Percentiles rank a stretch among this genome's conserved stretches.
These are phyloP conservation scores for Drosophila lutescens DNA, from an alignment of 2,888 invertebrate genomes.

Conservation along the genomic window DNA sequence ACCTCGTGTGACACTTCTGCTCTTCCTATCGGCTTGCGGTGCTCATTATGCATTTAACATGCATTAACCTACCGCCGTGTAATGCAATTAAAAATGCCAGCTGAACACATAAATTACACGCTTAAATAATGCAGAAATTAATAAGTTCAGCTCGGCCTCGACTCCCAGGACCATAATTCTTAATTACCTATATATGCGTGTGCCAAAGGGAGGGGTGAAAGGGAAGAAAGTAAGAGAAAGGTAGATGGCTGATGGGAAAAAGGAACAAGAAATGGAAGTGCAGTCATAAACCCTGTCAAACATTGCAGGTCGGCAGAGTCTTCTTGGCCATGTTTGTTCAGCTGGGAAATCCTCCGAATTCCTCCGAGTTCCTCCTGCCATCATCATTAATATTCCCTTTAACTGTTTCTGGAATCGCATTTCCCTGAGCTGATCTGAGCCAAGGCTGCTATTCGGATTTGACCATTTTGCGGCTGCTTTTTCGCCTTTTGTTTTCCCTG, in stretches of 20 bases:
- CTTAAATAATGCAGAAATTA: slow-evolving; percentile 78
- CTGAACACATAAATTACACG: slow-evolving; percentile 75
- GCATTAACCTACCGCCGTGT: slow-evolving; percentile 73
- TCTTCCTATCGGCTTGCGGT: slow-evolving; percentile 14
- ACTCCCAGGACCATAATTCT: slow-evolving; percentile 60
- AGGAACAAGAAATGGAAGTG: slow-evolving; percentile 1
- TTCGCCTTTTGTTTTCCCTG: slow-evolving; percentile 34
- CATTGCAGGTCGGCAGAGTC: slow-evolving; percentile 18
- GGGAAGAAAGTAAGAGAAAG: neutral
- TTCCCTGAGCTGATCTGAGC: neutral
- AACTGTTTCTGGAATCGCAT: slow-evolving; percentile 8
- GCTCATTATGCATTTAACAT: slow-evolving; percentile 72
- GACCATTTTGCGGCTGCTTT: slow-evolving; percentile 28
- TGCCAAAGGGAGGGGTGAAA: slow-evolving; percentile 17
- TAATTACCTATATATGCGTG: slow-evolving; percentile 62
- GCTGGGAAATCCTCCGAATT: slow-evolving; percentile 1
- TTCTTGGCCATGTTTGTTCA: slow-evolving; percentile 14
- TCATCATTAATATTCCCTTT: slow-evolving; percentile 29
- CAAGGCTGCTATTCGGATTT: slow-evolving; percentile 9
- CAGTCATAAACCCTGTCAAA: slow-evolving; percentile 14
- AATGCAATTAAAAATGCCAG: slow-evolving; percentile 76
- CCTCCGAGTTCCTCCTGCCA: neutral
- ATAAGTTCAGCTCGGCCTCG: slow-evolving; percentile 64
- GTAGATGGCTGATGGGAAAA: neutral
- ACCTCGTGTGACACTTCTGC: slow-evolving; percentile 50